phyloP scores from a whole-genome alignment of 2,888 invertebrate species.

The Clanis bilineata region DNA sequence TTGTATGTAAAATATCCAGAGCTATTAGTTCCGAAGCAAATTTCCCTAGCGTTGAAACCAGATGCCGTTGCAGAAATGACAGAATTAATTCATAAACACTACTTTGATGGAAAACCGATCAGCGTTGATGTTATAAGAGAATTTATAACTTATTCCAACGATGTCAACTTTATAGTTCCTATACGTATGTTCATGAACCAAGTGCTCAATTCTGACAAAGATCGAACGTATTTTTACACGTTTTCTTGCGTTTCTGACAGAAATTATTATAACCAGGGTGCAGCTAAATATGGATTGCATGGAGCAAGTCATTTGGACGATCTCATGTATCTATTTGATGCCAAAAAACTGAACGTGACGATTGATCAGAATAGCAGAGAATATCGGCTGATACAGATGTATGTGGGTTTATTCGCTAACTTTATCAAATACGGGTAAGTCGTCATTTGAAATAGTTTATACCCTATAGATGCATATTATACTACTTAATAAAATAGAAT shows the following conservation, averaged over 20 bases:
- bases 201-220: constrained; percentile 24
- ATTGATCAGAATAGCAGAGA: constrained; percentile 39
- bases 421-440: constrained; percentile 63
- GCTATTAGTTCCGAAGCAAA: constrained; percentile 36
- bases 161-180: constrained; percentile 32
- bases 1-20: constrained; percentile 33
- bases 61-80: constrained; percentile 30
- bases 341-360: constrained; percentile 33
- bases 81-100: constrained; percentile 32
- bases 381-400: constrained; percentile 45
- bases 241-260: constrained; percentile 43
- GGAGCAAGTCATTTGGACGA: constrained; percentile 51
- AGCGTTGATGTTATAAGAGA: constrained; percentile 29
- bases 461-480: no score
- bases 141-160: constrained; percentile 30
- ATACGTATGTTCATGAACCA: constrained; percentile 33
- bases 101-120: constrained; percentile 35
- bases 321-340: constrained; percentile 42
- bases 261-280: constrained; percentile 38
- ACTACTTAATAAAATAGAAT: no score
- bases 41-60: constrained; percentile 31
- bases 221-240: constrained; percentile 40
- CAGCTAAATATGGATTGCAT: constrained; percentile 33
- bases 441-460: no score
- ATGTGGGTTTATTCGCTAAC: constrained; percentile 47